Evolutionary conservation across 2,797 vertebrate species (phyloP), one percentile per base, ranked within the genome.

Genomic region (Mormyrops attenuatus): DNA sequence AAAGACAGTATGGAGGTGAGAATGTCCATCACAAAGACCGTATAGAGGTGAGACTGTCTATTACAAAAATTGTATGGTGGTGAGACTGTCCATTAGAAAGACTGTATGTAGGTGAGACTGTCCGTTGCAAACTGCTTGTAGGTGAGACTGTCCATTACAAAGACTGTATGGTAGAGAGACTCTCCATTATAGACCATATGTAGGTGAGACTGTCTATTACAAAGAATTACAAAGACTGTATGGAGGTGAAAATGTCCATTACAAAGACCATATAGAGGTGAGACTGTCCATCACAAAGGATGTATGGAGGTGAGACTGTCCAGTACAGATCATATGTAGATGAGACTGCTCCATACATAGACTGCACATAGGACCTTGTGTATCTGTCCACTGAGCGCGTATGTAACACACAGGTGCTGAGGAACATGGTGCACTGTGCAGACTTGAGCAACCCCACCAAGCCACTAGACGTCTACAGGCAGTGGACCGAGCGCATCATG

Each of bases 371-470:
- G 88, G 66, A 41, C 69, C 11, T 34, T 38, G 30, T 38, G 30
- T 15, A 34, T 34, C 30, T 6, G 34, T 73, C 69, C 77, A 47
- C 50, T 91, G 38, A 89, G 73, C 7, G 8, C 13, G 20, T 63
- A 53, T 60, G 50, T 88, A 50, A 5, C 15, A 53, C 66, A 2
- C 91, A 97, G 97, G 97, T 97, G 89, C 94, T 99, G 88, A 95
- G 97, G 93, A 99, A 97, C 93, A 97, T 99, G 98, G 97, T 99
- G 91, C 98, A 99, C 94, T 99, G 98, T 50, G 98, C 98, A 0
- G 98, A 99, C 93, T 96, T 99, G 92, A 99, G 98, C 94, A 99
- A 99, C 93, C 98, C 98, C 1, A 98, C 98, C 0, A 99, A 99
- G 93, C 98, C 98, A 0, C 94, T 99, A 93, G 96, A 94, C 11